Conservation (phyloP, 1,140 invertebrate genomes). For the Pogonognathellus flavescens region DNA sequence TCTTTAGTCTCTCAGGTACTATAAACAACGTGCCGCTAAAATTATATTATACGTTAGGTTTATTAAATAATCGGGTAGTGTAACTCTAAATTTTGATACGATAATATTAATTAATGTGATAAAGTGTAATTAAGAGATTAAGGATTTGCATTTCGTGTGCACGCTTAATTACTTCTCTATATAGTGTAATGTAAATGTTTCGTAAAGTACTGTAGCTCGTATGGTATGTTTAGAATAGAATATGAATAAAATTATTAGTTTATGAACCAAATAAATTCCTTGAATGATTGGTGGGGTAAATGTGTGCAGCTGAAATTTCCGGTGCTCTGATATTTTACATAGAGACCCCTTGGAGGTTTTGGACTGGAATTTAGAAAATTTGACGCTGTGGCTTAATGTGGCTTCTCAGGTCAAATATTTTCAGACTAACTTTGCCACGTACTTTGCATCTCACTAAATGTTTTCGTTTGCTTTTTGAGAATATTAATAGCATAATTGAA, state of each 20-base stretch:
- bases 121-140: conserved; percentile 17
- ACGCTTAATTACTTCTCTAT: conserved; percentile 50
- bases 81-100: no score
- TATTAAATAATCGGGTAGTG: no score
- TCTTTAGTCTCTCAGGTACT: no score
- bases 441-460: neutral
- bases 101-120: neutral
- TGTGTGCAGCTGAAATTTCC: conserved; percentile 45
- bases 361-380: conserved; percentile 46
- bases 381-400: conserved; percentile 47
- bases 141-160: conserved; percentile 43
- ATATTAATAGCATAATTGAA: neutral
- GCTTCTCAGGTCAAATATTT: conserved; percentile 40
- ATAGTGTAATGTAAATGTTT: conserved; percentile 47
- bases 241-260: conserved; percentile 8
- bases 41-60: no score
- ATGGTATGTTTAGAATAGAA: conserved; percentile 48
- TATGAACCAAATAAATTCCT: conserved; percentile 39
- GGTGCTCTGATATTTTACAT: conserved; percentile 37
- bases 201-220: conserved; percentile 42
- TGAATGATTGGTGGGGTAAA: conserved; percentile 45
- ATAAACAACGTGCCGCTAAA: no score
- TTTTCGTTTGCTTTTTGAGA: neutral
- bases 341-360: conserved; percentile 43
- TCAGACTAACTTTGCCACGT: conserved; percentile 12